Evolutionary conservation across 2,888 invertebrate species (phyloP).

Genomic region (Apotomis capreana): DNA sequence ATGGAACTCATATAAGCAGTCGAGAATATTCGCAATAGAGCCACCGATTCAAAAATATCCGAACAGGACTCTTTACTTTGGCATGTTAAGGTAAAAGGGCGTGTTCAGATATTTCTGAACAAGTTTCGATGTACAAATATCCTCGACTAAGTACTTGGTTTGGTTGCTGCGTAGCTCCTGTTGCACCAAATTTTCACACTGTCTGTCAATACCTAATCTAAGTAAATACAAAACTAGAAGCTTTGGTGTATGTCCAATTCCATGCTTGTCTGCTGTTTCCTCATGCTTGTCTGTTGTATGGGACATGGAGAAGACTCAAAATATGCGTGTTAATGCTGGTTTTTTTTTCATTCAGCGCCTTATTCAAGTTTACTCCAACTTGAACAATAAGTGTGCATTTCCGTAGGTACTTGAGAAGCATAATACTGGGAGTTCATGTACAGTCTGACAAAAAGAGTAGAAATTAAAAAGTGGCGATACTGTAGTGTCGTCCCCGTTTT

Average conservation of each 20-base stretch:
- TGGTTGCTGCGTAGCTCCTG: slow-evolving; percentile 2
- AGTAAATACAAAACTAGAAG: slow-evolving; percentile 28
- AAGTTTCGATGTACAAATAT: no score
- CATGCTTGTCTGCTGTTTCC: slow-evolving; percentile 38
- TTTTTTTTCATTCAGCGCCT: slow-evolving; percentile 16
- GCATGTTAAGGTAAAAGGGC: neutral
- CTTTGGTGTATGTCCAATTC: slow-evolving; percentile 17
- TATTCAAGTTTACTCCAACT: neutral
- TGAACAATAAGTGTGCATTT: neutral
- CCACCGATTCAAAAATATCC: neutral
- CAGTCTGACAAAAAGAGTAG: no score
- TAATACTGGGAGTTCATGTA: no score
- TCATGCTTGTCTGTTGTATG: slow-evolving; percentile 17
- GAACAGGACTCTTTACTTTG: neutral
- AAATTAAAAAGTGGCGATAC: no score
- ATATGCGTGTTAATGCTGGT: slow-evolving; percentile 21
- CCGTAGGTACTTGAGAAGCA: neutral
- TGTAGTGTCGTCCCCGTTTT: no score
- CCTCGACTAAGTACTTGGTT: no score
- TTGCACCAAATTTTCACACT: neutral
- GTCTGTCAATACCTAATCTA: slow-evolving; percentile 15
- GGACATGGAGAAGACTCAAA: slow-evolving; percentile 12
- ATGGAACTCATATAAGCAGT: neutral
- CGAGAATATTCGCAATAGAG: neutral
- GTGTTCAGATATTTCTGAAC: no score